These are phyloP conservation scores for Spongilla lacustris DNA, from an alignment of 37 sponge, comb jelly and placozoan genomes.

Conservation along the genomic window DNA sequence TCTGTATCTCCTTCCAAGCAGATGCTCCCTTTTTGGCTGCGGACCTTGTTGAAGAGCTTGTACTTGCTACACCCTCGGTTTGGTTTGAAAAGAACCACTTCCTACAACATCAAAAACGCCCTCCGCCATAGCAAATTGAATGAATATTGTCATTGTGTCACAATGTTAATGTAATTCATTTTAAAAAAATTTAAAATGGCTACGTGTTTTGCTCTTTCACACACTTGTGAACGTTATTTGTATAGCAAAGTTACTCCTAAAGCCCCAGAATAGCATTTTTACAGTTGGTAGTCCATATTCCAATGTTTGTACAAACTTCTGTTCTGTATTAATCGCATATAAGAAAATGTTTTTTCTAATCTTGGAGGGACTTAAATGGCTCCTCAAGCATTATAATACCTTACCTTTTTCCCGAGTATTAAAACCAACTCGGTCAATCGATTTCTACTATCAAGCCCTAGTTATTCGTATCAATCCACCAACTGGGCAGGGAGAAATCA, in stretches of 20 bases:
- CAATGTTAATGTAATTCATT: neutral
- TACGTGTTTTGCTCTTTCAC: neutral
- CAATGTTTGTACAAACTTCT: neutral
- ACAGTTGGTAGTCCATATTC: neutral
- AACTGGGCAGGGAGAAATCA: no score
- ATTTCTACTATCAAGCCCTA: no score
- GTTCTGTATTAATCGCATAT: neutral
- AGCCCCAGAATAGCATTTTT: neutral
- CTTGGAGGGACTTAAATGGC: neutral
- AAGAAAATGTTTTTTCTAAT: neutral
- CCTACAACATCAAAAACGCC: neutral
- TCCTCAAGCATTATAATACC: neutral
- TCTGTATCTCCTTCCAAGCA: neutral
- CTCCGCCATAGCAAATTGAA: neutral
- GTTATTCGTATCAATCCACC: no score
- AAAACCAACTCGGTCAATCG: no score
- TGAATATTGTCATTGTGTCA: neutral
- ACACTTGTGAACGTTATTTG: neutral
- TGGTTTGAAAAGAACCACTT: neutral
- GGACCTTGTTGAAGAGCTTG: neutral
- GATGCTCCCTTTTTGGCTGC: neutral
- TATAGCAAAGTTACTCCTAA: neutral
- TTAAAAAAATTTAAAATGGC: neutral
- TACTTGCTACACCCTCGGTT: neutral
- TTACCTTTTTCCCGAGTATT: neutral